phyloP scores from a whole-genome alignment of 2,113 vertebrate genomes.

The Heterotis niloticus region DNA sequence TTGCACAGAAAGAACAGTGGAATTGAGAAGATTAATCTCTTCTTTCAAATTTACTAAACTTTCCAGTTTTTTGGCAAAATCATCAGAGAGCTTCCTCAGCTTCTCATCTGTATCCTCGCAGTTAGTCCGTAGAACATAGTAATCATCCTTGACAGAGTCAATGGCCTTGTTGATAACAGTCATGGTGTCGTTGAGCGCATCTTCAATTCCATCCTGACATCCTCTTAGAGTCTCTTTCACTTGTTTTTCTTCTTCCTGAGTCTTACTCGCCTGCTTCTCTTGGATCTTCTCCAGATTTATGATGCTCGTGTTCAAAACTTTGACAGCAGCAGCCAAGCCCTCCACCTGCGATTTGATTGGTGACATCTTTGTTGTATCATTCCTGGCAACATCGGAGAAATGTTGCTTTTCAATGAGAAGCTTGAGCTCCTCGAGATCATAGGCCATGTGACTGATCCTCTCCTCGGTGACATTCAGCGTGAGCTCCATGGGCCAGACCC shows the following conservation, averaged over 20 bases:
- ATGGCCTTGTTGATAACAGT: constrained; percentile 64
- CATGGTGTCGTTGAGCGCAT: constrained; percentile 72
- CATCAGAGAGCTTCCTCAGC: constrained; percentile 39
- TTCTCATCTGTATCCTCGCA: constrained; percentile 38
- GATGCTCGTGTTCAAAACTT: constrained; percentile 48
- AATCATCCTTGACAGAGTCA: constrained; percentile 69
- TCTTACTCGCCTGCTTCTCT: constrained; percentile 57
- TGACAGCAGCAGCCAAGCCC: constrained; percentile 49
- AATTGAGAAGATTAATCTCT: constrained; percentile 55
- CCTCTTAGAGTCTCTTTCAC: constrained; percentile 57
- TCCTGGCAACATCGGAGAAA: constrained; percentile 46
- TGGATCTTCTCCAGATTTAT: constrained; percentile 54
- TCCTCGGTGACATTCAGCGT: constrained; percentile 69
- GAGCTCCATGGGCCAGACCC: constrained; percentile 56
- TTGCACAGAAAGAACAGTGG: constrained; percentile 53
- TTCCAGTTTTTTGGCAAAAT: constrained; percentile 50
- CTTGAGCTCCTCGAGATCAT: constrained; percentile 73
- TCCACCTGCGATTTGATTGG: constrained; percentile 51
- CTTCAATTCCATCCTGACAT: constrained; percentile 63
- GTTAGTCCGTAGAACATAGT: constrained; percentile 46
- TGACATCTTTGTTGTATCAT: constrained; percentile 50
- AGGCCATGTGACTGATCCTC: constrained; percentile 67
- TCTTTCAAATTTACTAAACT: constrained; percentile 53
- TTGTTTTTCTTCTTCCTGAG: constrained; percentile 41
- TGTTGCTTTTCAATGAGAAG: constrained; percentile 63